A percentile compares a stretch with the other conserved stretches of the same genome.
Evolutionary conservation across 92 coral and sea anemone species (phyloP).

Genomic region (Parazoanthus darwini): DNA sequence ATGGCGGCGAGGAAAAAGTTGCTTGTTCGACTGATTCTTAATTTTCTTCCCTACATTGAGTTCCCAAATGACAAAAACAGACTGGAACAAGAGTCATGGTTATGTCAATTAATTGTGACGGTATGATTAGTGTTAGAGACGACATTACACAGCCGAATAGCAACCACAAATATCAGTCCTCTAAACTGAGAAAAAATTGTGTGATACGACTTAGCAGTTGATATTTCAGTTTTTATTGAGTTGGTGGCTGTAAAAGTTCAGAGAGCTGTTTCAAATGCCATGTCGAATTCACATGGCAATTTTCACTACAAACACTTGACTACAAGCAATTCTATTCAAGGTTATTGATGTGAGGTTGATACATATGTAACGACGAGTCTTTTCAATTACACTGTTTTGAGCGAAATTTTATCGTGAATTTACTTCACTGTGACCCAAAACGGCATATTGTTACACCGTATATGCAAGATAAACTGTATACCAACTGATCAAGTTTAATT

Average conservation of each 20-base stretch:
- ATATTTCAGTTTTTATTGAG: not conserved
- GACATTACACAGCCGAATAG: not conserved
- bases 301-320: not conserved
- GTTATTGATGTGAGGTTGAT: not conserved
- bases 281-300: not conserved
- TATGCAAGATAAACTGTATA: too few species aligned
- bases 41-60: constrained; percentile 9
- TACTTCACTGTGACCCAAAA: too few species aligned
- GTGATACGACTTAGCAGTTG: not conserved
- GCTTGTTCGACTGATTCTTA: constrained; percentile 8
- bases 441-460: too few species aligned
- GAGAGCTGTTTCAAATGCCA: not conserved
- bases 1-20: constrained; percentile 28
- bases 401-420: not conserved
- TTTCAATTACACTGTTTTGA: too few species aligned
- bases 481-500: too few species aligned
- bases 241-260: not conserved
- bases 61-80: constrained; percentile 9
- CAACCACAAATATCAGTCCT: not conserved
- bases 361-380: not conserved
- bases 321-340: not conserved
- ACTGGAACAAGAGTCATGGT: not conserved
- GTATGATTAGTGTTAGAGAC: not conserved
- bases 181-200: not conserved
- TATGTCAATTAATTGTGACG: constrained; percentile 8